Evolutionary conservation across 2,888 invertebrate genomes (phyloP).

Genomic region (Ecdyonurus torrentis): DNA sequence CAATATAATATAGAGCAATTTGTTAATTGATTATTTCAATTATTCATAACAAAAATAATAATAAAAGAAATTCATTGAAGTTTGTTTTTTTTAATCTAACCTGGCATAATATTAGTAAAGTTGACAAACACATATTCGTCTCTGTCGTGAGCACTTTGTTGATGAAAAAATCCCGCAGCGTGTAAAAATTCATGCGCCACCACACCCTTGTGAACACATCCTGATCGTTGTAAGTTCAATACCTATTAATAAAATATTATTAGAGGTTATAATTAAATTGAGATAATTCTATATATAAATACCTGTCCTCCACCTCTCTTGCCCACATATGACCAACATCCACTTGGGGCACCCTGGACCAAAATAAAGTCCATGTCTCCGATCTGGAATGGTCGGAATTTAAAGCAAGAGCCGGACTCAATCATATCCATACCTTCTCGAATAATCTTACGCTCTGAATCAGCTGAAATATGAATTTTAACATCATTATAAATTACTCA

Average conservation of each 20-base stretch:
- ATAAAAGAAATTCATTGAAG: not conserved
- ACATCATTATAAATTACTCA: not conserved
- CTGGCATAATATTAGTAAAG: conserved; percentile 50
- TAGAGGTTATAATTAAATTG: no score
- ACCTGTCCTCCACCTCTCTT: conserved; percentile 40
- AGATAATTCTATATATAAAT: no score
- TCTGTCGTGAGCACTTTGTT: conserved; percentile 61
- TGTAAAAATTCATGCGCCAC: conserved; percentile 65
- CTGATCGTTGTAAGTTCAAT: conserved; percentile 31
- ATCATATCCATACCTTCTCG: conserved; percentile 39
- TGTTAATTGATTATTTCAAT: not conserved
- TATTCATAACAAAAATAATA: no score
- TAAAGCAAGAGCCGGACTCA: conserved; percentile 37
- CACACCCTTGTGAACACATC: conserved; percentile 36
- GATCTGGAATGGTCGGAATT: conserved; percentile 38
- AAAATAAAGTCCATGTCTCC: conserved; percentile 38
- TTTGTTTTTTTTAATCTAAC: conserved; percentile 25
- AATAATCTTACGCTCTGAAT: conserved; percentile 31
- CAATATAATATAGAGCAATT: no score
- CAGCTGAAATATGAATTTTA: conserved; percentile 20
- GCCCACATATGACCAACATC: conserved; percentile 53
- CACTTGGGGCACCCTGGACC: conserved; percentile 30
- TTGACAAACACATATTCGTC: conserved; percentile 56
- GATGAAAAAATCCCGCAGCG: conserved; percentile 66
- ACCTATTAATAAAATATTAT: no score